Evolutionary conservation across 2,113 vertebrate genomes (phyloP), one percentile per base, ranked within the genome.

Genomic region (Leiothrix lutea): DNA sequence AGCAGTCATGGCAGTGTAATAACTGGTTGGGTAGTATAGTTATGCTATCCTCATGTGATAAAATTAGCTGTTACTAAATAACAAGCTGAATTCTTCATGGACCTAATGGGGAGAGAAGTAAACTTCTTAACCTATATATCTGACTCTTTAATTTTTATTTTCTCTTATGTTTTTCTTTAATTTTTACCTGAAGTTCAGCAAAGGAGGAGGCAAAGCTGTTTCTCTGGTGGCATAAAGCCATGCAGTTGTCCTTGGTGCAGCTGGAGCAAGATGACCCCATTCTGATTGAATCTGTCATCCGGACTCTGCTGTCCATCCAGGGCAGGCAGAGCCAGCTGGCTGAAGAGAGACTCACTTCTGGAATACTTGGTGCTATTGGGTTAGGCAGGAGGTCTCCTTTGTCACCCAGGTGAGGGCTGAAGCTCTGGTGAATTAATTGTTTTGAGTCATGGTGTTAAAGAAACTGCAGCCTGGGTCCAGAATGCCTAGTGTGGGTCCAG

Each of bases 131-230:
- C 23, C 13, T 80, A 0, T 35, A 12, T 8, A 26, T n/a, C 25
- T 56, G 56, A 42, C 6, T 28, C 17, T 45, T 45, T 15, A 38
- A 70, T 47, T 47, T n/a, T 1, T 54, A 18, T 60, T 83, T 80
- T 86, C 22, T 74, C 72, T 70, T 24, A 3, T 5, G 1, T 64
- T 62, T 56, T 90, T 57, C 12, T 71, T 62, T 9, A 14, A 19
- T 58, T 71, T 22, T 66, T 36, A 13, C 44, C 54, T 81, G 40
- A 97, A 99, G 99, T 81, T 98, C 98, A 50, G 86, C 97, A 9
- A 97, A 97, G 35, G 98, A 99, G 36, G 99, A 99, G 94, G 98
- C 99, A n/a, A 99, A 99, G 95, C 98, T 99, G 91, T 99, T 99
- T 75, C 97, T 99, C 23, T 99, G 99, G 99, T 99, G 99, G 99